Evolutionary conservation across 2,113 vertebrate genomes (phyloP).

Genomic region (Circaetus cinerascens): DNA sequence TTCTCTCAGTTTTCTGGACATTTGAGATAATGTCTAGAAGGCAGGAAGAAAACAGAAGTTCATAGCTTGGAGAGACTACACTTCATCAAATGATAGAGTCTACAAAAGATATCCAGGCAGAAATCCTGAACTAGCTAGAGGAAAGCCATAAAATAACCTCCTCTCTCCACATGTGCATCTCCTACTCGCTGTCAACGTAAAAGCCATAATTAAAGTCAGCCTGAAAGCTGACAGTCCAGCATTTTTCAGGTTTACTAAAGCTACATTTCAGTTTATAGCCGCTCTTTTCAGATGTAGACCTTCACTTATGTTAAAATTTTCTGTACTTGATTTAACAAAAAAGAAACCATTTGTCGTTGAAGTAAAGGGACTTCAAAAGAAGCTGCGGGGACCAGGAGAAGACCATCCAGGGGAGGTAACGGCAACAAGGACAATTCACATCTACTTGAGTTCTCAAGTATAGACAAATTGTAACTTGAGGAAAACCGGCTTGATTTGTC

Average conservation of each 20-base stretch:
- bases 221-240: background rate
- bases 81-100: background rate
- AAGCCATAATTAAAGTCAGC: background rate
- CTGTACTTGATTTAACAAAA: background rate
- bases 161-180: background rate
- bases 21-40: background rate
- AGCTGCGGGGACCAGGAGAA: background rate
- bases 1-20: background rate
- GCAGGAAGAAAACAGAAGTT: too few species aligned
- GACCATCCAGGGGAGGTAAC: background rate
- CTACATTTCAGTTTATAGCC: background rate
- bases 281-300: background rate
- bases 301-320: background rate
- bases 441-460: too few species aligned
- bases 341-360: background rate
- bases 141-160: background rate
- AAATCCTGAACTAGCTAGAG: background rate
- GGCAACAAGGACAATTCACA: background rate
- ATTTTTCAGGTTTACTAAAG: background rate
- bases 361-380: background rate
- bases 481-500: background rate
- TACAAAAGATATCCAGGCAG: background rate
- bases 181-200: rapidly evolving
- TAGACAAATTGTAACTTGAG: background rate
- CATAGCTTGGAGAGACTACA: background rate